Base-by-base conservation (phyloP, 2,113 vertebrate species). In the Lepus americanus region DNA sequence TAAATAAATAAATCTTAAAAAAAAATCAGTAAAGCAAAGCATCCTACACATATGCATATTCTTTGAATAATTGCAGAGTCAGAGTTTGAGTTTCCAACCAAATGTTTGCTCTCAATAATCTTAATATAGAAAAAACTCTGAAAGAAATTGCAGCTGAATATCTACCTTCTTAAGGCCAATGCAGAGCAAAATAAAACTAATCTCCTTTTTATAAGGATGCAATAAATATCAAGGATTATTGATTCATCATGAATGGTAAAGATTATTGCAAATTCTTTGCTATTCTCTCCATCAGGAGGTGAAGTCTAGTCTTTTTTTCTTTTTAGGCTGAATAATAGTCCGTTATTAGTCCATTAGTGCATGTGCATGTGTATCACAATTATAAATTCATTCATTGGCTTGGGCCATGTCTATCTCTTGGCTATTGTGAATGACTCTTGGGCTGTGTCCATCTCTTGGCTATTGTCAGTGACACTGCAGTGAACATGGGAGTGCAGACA, bases 121-220 rank as follows among this genome's bases (percentile, higher is more conserved):
- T 84, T 74, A 53, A 69, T 11, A 69, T 0, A 22, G 36, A 77
- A 84, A 83, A 27, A 94, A 85, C 53, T 70, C 51, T 85, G 63
- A 85, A 66, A 85, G 20, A 29, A 90, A 33, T 17, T 70, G 36
- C 9, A 51, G 49, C 23, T 87, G 91, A 96, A 67, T 36, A 92
- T 87, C 63, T 31, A 88, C 16, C 72, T 72, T 89, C 89, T 72
- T n/a, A 74, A 61, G 17, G 33, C 16, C 63, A 61, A 53, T 88
- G 73, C 31, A 94, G 29, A 80, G 16, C 39, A 53, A 73, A 31
- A 93, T 0, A 2, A 64, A 49, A 84, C 59, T 11, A 83, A 69
- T 92, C 22, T 84, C 77, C 70, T 70, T 95, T 39, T 87, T 87
- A 25, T 55, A 94, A 59, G 55, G 36, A 67, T 92, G 59, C 82